Evolutionary conservation across 2,888 invertebrate genomes (phyloP), one percentile per base, ranked within the genome.

Genomic region (Chymomyza amoena): DNA sequence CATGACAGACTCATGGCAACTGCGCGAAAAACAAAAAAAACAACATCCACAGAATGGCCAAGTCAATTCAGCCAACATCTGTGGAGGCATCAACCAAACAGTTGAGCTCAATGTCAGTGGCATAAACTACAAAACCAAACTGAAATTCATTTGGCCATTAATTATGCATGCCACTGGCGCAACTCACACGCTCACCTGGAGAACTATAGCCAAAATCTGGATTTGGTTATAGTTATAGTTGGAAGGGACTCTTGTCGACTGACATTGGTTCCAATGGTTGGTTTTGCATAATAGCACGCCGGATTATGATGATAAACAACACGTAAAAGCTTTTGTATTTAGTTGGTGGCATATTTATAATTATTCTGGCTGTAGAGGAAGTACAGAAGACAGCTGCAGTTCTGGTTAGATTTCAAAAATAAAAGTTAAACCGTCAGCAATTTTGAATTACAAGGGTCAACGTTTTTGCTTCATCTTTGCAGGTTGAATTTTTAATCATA

Each of bases 191-290:
- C 67, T 36, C 54, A 39, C 28, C 61, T 36, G 61, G 57, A 57
- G 36, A 60, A 32, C 73, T 36, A 18, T 54, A 45, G 18, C 62
- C 51, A 62, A 51, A 28, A 18, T 45, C 39, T 10, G 39, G 39
- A 45, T 45, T 45, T 45, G 39, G 13, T 45, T 45, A 45, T 13
- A 13, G 39, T 45, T 45, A 45, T 13, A 45, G 39, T 45, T 45
- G 13, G 77, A 80, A 77, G 73, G 73, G 70, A 71, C 71, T 63
- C 80, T 25, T 72, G 69, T 73, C 70, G 73, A 75, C 81, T 84
- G 84, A 82, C 84, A 82, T 84, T 84, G 81, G 82, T 82, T 82
- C 82, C 82, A 75, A 69, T 83, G 75, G 81, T 73, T 80, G 83
- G 79, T 82, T 81, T 79, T 71, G 75, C 75, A 80, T 80, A 79